phyloP scores from a whole-genome alignment of 2,888 invertebrate genomes.

The Platerodrilus igneus region DNA sequence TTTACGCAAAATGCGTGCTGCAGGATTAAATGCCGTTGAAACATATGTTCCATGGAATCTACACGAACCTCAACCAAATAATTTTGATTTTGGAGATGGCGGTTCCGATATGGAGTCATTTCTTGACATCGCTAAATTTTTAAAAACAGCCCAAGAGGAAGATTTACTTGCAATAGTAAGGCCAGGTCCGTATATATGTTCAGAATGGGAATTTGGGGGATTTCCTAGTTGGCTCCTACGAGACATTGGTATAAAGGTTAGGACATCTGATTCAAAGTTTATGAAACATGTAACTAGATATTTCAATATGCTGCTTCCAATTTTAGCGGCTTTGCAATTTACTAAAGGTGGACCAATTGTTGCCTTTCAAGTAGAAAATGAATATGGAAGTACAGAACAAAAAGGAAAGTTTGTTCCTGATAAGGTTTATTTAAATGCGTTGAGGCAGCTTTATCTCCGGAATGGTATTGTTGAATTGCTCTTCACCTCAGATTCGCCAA shows the following conservation, averaged over 20 bases:
- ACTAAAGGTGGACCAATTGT: constrained; percentile 81
- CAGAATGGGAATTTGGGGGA: constrained; percentile 70
- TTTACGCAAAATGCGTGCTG: constrained; percentile 68
- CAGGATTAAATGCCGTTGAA: constrained; percentile 81
- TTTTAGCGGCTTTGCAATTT: constrained; percentile 52
- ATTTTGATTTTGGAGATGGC: constrained; percentile 60
- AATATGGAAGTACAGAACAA: constrained; percentile 68
- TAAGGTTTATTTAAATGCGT: constrained; percentile 45
- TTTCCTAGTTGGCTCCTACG: constrained; percentile 34
- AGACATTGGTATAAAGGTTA: constrained; percentile 49
- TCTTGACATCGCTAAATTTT: constrained; percentile 58
- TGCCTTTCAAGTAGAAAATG: constrained; percentile 88
- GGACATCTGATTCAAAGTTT: constrained; percentile 44
- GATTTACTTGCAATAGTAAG: constrained; percentile 75
- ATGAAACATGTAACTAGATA: constrained; percentile 51
- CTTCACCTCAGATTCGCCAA: constrained; percentile 51
- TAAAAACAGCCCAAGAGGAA: constrained; percentile 68
- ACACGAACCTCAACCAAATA: constrained; percentile 72
- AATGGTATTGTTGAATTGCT: constrained; percentile 49
- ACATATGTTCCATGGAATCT: constrained; percentile 85
- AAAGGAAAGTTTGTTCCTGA: constrained; percentile 34
- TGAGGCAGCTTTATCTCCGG: constrained; percentile 42
- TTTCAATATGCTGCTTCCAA: constrained; percentile 50
- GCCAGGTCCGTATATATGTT: constrained; percentile 89
- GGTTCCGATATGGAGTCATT: constrained; percentile 54